These are phyloP conservation scores for Diachasma alloeum DNA, from an alignment of 1,140 invertebrate species.

Conservation along the genomic window DNA sequence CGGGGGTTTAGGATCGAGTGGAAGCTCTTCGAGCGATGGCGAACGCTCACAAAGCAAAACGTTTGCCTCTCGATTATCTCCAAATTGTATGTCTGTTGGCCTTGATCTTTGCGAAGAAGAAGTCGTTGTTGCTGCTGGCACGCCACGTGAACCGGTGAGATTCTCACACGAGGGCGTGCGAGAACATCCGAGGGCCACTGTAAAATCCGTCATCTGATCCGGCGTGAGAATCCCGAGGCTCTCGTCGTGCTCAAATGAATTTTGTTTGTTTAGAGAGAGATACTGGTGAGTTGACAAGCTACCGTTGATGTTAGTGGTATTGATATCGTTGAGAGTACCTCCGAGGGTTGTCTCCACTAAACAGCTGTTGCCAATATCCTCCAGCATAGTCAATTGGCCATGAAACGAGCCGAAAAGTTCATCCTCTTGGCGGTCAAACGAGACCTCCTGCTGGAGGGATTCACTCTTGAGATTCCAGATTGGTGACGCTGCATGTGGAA, in stretches of 20 bases:
- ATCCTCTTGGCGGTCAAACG: neutral
- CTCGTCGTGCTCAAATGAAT: conserved; percentile 80
- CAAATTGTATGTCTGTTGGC: conserved; percentile 31
- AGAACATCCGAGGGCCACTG: conserved; percentile 66
- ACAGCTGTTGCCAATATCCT: conserved; percentile 48
- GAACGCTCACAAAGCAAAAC: conserved; percentile 71
- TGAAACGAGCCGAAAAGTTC: conserved; percentile 14
- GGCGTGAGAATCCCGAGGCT: conserved; percentile 85
- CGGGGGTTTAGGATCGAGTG: conserved; percentile 71
- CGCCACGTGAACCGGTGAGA: conserved; percentile 45
- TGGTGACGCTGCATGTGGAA: neutral
- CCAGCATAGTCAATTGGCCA: conserved; percentile 43
- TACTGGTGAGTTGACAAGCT: conserved; percentile 52
- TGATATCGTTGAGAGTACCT: conserved; percentile 46
- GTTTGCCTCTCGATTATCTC: conserved; percentile 52
- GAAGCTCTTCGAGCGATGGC: conserved; percentile 82
- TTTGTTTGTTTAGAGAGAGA: conserved; percentile 73
- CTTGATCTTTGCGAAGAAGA: conserved; percentile 39
- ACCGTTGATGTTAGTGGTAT: conserved; percentile 47
- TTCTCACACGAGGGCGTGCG: conserved; percentile 68
- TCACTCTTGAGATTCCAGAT: neutral
- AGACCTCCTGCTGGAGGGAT: neutral
- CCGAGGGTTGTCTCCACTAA: conserved; percentile 41
- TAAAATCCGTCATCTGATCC: conserved; percentile 84
- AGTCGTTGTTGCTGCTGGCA: conserved; percentile 41